Conservation (phyloP, 2,113 vertebrate genomes). For the Pycnonotus jocosus region DNA sequence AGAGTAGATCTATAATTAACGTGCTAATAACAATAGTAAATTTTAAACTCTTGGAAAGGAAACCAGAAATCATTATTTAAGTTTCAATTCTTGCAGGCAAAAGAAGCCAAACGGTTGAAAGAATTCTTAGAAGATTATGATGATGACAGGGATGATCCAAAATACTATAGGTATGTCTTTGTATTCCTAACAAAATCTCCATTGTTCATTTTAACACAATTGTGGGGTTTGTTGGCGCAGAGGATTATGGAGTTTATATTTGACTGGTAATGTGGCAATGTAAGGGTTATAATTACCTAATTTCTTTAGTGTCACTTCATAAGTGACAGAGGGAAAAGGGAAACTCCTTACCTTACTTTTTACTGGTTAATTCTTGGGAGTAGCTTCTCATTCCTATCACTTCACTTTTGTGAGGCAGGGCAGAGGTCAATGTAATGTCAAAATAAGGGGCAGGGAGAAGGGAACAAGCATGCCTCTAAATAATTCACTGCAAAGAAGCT, state of each 20-base stretch:
- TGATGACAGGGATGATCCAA: conserved; percentile 96
- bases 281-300: not conserved
- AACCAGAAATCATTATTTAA: not conserved
- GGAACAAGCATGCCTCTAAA: not conserved
- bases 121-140: conserved; percentile 99
- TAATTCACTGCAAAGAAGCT: not conserved
- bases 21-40: not conserved
- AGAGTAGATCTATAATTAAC: not conserved
- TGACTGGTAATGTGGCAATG: not conserved
- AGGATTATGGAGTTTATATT: not conserved
- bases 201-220: not conserved
- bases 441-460: not conserved
- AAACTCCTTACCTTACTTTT: not conserved
- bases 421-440: not conserved
- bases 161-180: conserved; percentile 88
- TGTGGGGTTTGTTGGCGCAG: not conserved
- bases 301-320: not conserved
- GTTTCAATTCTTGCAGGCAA: conserved; percentile 74
- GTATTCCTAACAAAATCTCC: not conserved
- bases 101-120: conserved; percentile 96
- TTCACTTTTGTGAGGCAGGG: not conserved
- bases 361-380: not conserved
- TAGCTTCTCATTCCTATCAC: not conserved
- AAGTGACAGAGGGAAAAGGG: not conserved
- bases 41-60: not conserved